phyloP scores from a whole-genome alignment of 1,140 invertebrate species.

The Drosophila tristis region DNA sequence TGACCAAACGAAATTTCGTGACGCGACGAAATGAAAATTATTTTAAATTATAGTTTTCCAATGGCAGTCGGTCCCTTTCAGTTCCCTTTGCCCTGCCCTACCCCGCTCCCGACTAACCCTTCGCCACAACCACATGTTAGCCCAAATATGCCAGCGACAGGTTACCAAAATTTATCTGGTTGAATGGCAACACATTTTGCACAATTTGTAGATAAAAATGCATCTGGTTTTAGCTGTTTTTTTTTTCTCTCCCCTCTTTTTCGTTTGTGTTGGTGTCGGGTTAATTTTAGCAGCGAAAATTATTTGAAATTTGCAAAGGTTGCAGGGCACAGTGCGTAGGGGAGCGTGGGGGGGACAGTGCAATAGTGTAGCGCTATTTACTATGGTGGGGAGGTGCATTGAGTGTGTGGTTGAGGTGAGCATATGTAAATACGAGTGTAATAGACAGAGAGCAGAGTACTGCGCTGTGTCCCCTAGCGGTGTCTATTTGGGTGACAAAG shows the following conservation, averaged over 20 bases:
- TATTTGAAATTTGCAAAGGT: neutral
- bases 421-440: no score
- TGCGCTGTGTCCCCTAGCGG: no score
- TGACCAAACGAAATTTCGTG: conserved; percentile 26
- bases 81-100: neutral
- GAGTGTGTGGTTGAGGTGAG: no score
- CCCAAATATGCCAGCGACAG: conserved; percentile 62
- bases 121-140: conserved; percentile 58
- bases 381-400: no score
- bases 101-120: neutral
- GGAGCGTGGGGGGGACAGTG: no score
- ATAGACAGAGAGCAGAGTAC: no score
- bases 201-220: conserved; percentile 34
- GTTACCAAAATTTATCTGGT: conserved; percentile 14
- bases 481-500: no score
- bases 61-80: no score
- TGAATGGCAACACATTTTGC: conserved; percentile 24
- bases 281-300: conserved; percentile 23
- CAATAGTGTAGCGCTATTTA: no score
- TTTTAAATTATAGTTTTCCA: conserved; percentile 63
- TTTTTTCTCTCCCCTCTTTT: neutral
- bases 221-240: conserved; percentile 5
- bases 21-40: conserved; percentile 53
- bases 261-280: neutral
- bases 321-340: no score